Evolutionary conservation across 2,113 vertebrate genomes (phyloP).

Genomic region (Pimephales promelas): DNA sequence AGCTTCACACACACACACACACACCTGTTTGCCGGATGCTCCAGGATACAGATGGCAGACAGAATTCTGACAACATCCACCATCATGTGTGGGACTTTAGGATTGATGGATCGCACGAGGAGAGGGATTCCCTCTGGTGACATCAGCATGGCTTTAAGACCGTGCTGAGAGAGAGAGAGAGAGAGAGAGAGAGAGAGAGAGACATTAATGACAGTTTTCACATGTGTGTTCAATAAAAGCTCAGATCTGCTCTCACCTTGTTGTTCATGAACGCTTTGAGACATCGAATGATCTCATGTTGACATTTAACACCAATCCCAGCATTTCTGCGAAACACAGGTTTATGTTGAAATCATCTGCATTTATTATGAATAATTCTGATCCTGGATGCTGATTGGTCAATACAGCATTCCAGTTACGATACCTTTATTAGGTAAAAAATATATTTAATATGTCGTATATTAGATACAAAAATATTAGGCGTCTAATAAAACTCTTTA

Average conservation of each 20-base stretch:
- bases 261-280: constrained; percentile 94
- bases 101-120: constrained; percentile 85
- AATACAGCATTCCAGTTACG: background rate
- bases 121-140: constrained; percentile 84
- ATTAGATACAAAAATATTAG: too few species aligned
- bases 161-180: constrained; percentile 74
- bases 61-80: constrained; percentile 86
- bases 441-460: too few species aligned
- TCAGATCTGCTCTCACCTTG: constrained; percentile 73
- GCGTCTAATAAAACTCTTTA: background rate
- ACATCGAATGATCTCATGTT: constrained; percentile 88
- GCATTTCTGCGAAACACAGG: constrained; percentile 29
- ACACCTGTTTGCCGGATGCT: constrained; percentile 82
- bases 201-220: background rate
- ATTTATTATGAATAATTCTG: background rate
- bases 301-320: constrained; percentile 75
- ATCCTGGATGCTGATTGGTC: background rate
- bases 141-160: constrained; percentile 87
- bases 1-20: constrained; percentile 76
- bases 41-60: constrained; percentile 88
- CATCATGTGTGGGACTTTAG: constrained; percentile 86
- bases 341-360: background rate
- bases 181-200: too few species aligned
- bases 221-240: background rate
- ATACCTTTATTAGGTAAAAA: too few species aligned